Conservation (phyloP, 2,888 invertebrate species). For the Crematogaster levior region DNA sequence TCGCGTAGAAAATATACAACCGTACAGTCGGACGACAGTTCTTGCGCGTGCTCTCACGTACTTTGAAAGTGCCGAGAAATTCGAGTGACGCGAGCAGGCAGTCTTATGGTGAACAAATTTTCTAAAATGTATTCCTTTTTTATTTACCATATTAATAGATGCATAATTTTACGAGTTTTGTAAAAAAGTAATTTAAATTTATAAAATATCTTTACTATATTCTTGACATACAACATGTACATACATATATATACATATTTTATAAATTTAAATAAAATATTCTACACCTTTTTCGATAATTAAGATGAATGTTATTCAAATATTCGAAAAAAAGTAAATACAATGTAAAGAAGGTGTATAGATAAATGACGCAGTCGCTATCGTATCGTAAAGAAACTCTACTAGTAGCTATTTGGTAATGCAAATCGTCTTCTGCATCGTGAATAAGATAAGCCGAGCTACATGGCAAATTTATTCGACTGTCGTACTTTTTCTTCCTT, state of each 20-base stretch:
- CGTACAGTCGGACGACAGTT: neutral
- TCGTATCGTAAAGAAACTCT: conserved; percentile 19
- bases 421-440: conserved; percentile 30
- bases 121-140: neutral
- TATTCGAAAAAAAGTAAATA: neutral
- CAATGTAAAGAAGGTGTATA: conserved; percentile 35
- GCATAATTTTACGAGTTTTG: too few species aligned
- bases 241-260: too few species aligned
- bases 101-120: neutral
- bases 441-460: conserved; percentile 34
- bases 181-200: neutral
- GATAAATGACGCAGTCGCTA: conserved; percentile 20
- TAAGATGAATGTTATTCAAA: conserved; percentile 19
- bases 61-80: conserved; percentile 16
- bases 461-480: conserved; percentile 13
- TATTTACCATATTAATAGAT: neutral
- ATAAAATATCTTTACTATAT: too few species aligned
- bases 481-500: neutral
- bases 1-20: conserved; percentile 34
- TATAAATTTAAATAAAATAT: neutral
- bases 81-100: neutral
- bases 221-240: too few species aligned
- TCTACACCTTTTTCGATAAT: neutral
- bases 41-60: neutral
- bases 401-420: conserved; percentile 22